Base-by-base conservation (phyloP, 2,113 vertebrate species). In the Mesembrinibis cayennensis region DNA sequence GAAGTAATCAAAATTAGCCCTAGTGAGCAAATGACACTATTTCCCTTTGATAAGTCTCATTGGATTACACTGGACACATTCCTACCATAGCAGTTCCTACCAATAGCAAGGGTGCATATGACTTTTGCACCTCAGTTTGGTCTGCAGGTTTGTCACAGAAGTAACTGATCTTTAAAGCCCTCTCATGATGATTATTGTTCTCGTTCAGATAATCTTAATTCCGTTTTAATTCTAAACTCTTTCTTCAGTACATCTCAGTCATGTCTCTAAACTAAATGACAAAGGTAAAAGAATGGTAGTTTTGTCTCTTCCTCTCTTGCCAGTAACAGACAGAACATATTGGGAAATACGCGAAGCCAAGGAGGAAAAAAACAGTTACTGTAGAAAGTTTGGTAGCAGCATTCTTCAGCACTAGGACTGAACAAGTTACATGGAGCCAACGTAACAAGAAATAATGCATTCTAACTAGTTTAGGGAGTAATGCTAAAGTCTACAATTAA, bases 1-100 rank as follows among this genome's bases (percentile, higher is more conserved):
- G 87, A 92, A 91, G 70, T 42, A 94, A 94, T 90, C 80, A 89
- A 93, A 90, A 95, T 91, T 92, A 97, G 63, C 42, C 59, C 73
- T n/a, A 59, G 52, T 72, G 93, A 92, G 65, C 44, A 73, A 95
- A 89, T 62, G 76, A 81, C 56, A 52, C 38, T 72, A 32, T 92
- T 94, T 82, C 23, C 23, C 76, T 94, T 87, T 74, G 73, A n/a
- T 93, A 82, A 81, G 12, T 94, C 77, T 91, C 59, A 77, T 34
- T 84, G 69, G 53, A 87, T 97, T 92, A 63, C 79, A 30, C 8
- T 82, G 56, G 59, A 40, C 27, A 19, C 38, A 52, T 93, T 95
- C 78, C 56, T 67, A 14, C 44, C 21, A 47, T 69, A 81, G 36
- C 69, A 67, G 30, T 29, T 84, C 61, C 40, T 44, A 80, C 74